These are phyloP conservation scores for Pachliopta kotzebuea DNA, from an alignment of 2,888 invertebrate species.

Conservation along the genomic window DNA sequence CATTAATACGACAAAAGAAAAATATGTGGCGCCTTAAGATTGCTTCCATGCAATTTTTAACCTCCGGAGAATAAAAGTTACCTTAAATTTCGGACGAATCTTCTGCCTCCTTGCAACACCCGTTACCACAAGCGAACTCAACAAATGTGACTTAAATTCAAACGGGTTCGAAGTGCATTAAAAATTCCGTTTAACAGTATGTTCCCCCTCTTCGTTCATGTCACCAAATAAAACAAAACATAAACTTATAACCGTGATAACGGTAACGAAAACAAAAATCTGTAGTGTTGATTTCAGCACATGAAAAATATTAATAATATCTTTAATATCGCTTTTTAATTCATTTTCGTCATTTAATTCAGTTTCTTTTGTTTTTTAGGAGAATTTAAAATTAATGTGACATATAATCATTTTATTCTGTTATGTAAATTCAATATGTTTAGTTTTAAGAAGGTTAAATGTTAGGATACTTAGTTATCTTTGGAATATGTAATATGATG, in stretches of 20 bases:
- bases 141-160: slow-evolving; percentile 25
- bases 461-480: no score
- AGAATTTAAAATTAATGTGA: no score
- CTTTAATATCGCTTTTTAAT: no score
- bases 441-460: no score
- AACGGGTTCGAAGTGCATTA: slow-evolving; percentile 21
- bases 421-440: no score
- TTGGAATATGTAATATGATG: no score
- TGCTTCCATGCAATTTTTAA: not conserved
- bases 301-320: not conserved
- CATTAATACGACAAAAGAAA: not conserved
- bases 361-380: no score
- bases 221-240: slow-evolving; percentile 23
- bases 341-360: no score
- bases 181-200: slow-evolving; percentile 25
- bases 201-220: slow-evolving; percentile 26
- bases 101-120: slow-evolving; percentile 11
- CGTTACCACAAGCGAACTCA: slow-evolving; percentile 23
- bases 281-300: not conserved
- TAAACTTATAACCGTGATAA: slow-evolving; percentile 16
- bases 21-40: not conserved
- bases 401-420: no score
- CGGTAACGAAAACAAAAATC: slow-evolving; percentile 1
- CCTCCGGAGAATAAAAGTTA: slow-evolving; percentile 8
- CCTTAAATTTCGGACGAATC: slow-evolving; percentile 12